A percentile compares a stretch with the other conserved stretches of the same genome.
These are phyloP conservation scores for Aphodius granarius DNA, from an alignment of 2,888 invertebrate species.

Conservation along the genomic window DNA sequence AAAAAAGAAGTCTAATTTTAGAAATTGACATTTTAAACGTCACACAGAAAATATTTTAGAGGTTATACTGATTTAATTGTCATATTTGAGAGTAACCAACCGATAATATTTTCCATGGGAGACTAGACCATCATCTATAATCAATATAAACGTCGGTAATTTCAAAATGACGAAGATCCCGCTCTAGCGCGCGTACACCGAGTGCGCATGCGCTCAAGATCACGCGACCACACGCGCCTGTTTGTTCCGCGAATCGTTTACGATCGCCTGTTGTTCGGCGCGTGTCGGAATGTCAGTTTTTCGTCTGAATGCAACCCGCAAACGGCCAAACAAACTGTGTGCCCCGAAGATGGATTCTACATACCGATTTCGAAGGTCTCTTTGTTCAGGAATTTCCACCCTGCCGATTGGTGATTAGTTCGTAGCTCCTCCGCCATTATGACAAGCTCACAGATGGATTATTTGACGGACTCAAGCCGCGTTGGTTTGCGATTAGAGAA, in stretches of 20 bases:
- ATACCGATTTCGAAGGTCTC: slow-evolving; percentile 33
- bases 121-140: too few relatives aligned
- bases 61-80: too few relatives aligned
- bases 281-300: not conserved
- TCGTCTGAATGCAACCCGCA: not conserved
- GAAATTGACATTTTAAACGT: too few relatives aligned
- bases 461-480: not conserved
- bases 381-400: slow-evolving; percentile 35
- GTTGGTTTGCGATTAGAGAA: not conserved
- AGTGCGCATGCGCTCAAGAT: slow-evolving; percentile 3
- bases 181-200: not conserved
- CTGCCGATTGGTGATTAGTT: slow-evolving; percentile 22
- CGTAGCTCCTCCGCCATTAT: not conserved
- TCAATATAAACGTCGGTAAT: too few relatives aligned
- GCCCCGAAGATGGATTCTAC: slow-evolving; percentile 18
- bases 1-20: too few relatives aligned
- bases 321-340: not conserved
- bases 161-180: not conserved
- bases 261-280: not conserved
- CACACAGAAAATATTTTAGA: too few relatives aligned
- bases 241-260: slow-evolving; percentile 15
- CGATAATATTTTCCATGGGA: too few relatives aligned
- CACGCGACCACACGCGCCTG: not conserved
- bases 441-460: not conserved
- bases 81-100: too few relatives aligned